phyloP scores from a whole-genome alignment of 2,113 vertebrate species.

The Syrrhaptes paradoxus region DNA sequence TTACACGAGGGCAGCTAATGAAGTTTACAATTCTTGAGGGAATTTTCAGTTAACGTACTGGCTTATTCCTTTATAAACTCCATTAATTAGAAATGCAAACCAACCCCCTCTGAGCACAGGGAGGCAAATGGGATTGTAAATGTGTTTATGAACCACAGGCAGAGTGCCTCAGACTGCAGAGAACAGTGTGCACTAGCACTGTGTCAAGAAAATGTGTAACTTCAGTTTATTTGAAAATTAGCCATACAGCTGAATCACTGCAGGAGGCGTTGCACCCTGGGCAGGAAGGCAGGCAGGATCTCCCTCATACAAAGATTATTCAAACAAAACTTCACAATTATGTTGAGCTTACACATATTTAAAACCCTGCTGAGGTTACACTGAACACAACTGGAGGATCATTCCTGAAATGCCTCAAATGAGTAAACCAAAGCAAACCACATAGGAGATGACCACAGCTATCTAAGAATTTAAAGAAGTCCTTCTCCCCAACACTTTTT shows the following conservation, averaged over 20 bases:
- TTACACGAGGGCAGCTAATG: neutral
- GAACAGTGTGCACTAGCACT: neutral
- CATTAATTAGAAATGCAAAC: conserved; percentile 52
- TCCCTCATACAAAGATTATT: conserved; percentile 34
- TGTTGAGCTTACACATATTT: conserved; percentile 64
- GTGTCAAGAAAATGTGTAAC: conserved; percentile 15
- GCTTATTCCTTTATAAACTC: conserved; percentile 31
- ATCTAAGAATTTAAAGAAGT: conserved; percentile 13
- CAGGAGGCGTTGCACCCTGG: conserved; percentile 5
- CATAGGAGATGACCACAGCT: neutral
- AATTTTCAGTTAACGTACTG: conserved; percentile 16
- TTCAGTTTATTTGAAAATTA: conserved; percentile 64
- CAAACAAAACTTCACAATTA: conserved; percentile 53
- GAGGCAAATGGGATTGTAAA: neutral
- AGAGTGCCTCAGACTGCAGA: neutral
- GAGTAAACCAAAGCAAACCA: conserved; percentile 21
- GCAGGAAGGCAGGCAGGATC: conserved; percentile 5
- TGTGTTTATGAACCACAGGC: conserved; percentile 49
- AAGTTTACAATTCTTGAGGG: conserved; percentile 7
- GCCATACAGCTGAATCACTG: conserved; percentile 56
- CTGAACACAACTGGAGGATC: conserved; percentile 41
- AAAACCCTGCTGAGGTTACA: conserved; percentile 60
- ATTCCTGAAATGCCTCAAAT: conserved; percentile 65
- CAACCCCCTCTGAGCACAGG: neutral
- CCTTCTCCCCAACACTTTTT: neutral